Base-by-base conservation (phyloP, 2,888 invertebrate species). In the Dascillus cervinus region DNA sequence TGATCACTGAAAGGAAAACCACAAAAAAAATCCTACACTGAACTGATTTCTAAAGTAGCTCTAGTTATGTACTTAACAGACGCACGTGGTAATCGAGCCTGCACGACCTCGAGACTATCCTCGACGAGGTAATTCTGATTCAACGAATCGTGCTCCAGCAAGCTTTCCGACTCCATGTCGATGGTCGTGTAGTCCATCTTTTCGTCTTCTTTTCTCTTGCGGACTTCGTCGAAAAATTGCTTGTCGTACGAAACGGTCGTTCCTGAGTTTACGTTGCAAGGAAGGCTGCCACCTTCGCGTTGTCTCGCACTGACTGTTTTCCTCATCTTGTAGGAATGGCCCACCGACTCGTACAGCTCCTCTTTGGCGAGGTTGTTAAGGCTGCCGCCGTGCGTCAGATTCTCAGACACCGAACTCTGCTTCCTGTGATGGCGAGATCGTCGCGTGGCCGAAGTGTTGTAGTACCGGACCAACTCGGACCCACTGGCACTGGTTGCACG, bases 241-340 rank as follows among this genome's bases (percentile, higher is more conserved):
- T 52, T 49, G 29, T 56, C 50, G 31, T 48, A 48, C 13, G 44
- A 44, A 22, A 39, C 39, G 9, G 50, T 39, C 4, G 49, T 46
- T 23, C 59, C 57, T 10, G 57, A 56, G 44, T 64, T 64, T 11
- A 64, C 64, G 46, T 64, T 62, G 44, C 62, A 61, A 14, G 64
- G 64, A 27, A 65, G 47, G 43, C 62, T 62, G 59, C 79, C 80
- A 37, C 79, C 79, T 61, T 79, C 79, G 20, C 76, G 69, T 55
- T 78, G 78, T 19, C 65, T 43, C 4, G 65, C 57, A 33, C 62
- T 62, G 17, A 64, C 65, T n/a, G 56, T 55, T 37, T 60, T 61
- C 39, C 48, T 53, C 15, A 45, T 46, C 26, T 55, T 43, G 13
- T 52, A 43, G 40, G 47, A 37, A 24, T 56, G 50, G 31, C 50